Evolutionary conservation across 2,113 vertebrate genomes (phyloP).

Genomic region (Larimichthys polyactis): DNA sequence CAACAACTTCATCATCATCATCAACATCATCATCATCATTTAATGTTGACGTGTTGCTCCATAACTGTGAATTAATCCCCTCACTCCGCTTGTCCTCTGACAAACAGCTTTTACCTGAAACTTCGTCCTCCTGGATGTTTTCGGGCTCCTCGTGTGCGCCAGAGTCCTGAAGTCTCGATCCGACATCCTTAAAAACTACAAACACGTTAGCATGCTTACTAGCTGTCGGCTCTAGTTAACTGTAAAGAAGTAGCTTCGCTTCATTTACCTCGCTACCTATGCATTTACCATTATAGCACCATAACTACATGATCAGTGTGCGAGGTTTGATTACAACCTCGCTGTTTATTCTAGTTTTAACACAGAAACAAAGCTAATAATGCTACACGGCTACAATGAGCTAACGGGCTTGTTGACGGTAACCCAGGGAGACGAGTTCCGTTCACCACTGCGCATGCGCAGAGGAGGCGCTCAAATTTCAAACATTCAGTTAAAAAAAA

Average conservation of each 20-base stretch:
- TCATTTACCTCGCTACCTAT: not conserved
- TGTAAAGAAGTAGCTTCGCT: not conserved
- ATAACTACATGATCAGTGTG: too few relatives aligned
- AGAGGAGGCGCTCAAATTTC: not conserved
- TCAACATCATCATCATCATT: not conserved
- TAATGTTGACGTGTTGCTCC: not conserved
- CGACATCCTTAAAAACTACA: constrained; percentile 61
- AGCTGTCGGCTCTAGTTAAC: not conserved
- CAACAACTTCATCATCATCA: not conserved
- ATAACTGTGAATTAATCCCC: not conserved
- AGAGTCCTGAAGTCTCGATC: constrained; percentile 82
- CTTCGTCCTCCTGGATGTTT: constrained; percentile 87
- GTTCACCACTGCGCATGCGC: constrained; percentile 58
- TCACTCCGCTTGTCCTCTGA: not conserved
- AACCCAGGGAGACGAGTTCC: constrained; percentile 72
- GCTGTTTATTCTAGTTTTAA: not conserved
- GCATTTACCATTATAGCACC: not conserved
- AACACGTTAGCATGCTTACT: constrained; percentile 59
- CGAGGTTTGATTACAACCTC: accelerated
- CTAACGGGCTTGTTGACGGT: constrained; percentile 62
- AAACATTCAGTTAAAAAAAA: too few relatives aligned
- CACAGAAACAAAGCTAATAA: not conserved
- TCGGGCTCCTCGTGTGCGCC: constrained; percentile 88
- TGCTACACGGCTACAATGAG: not conserved
- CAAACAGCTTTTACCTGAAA: constrained; percentile 86